Percentiles rank a stretch among this genome's conserved stretches.
phyloP scores from a whole-genome alignment of 2,888 invertebrate species.

The Eremobia ochroleuca region DNA sequence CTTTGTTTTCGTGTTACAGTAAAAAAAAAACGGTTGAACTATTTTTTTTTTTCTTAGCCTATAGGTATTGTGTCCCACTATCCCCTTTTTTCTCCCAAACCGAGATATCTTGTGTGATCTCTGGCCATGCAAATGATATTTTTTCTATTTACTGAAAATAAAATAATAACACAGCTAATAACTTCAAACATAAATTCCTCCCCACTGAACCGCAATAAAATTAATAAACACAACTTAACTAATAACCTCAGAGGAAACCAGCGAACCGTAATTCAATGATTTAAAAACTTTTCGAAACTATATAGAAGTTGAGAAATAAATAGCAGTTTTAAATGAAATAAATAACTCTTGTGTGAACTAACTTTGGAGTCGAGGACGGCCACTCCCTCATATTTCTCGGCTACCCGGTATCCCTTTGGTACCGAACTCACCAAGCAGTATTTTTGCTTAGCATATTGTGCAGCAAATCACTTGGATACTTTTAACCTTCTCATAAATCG shows the following conservation, averaged over 20 bases:
- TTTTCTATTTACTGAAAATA: neutral
- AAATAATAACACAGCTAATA: neutral
- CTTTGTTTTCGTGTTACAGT: too few species aligned
- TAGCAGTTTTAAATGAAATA: constrained; percentile 44
- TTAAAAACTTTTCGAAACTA: constrained; percentile 46
- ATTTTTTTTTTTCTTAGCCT: too few species aligned
- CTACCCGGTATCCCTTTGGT: neutral
- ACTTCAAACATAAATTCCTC: neutral
- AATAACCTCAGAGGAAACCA: constrained; percentile 23
- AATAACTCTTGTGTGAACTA: constrained; percentile 16
- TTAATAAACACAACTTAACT: constrained; percentile 25
- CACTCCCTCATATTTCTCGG: constrained; percentile 1
- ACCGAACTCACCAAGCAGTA: too few species aligned
- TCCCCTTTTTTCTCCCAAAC: too few species aligned
- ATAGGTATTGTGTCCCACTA: too few species aligned
- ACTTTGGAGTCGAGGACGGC: neutral
- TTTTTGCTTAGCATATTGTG: neutral
- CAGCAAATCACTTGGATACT: neutral
- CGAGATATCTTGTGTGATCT: too few species aligned
- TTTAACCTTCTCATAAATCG: neutral
- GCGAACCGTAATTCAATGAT: constrained; percentile 38
- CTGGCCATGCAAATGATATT: neutral
- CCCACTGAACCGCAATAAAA: constrained; percentile 8
- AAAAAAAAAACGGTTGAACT: too few species aligned
- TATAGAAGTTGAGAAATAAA: constrained; percentile 42